phyloP scores from a whole-genome alignment of 2,797 vertebrate species.

The Allobates femoralis region DNA sequence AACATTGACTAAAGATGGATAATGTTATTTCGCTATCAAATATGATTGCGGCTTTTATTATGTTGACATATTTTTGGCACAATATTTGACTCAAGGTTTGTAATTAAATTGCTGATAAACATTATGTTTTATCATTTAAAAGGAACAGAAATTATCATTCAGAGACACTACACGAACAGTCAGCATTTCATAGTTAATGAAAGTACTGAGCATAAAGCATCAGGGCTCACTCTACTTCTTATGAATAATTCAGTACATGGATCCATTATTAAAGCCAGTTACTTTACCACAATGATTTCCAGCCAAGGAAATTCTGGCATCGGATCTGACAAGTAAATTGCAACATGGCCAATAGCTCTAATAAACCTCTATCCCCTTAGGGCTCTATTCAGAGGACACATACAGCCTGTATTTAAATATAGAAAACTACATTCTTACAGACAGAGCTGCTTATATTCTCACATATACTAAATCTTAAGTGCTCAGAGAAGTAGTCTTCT shows the following conservation, averaged over 20 bases:
- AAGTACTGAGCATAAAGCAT: conserved; percentile 75
- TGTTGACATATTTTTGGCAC: conserved; percentile 23
- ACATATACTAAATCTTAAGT: conserved; percentile 25
- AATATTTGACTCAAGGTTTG: conserved; percentile 11
- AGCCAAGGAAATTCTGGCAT: conserved; percentile 72
- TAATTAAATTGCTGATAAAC: conserved; percentile 66
- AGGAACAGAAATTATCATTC: conserved; percentile 68
- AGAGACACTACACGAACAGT: conserved; percentile 64
- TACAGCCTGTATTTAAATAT: conserved; percentile 56
- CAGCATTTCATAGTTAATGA: conserved; percentile 79
- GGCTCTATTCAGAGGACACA: conserved; percentile 56
- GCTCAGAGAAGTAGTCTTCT: background rate
- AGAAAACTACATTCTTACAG: conserved; percentile 45
- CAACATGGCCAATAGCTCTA: conserved; percentile 78
- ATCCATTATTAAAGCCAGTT: conserved; percentile 81
- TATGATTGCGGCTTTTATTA: conserved; percentile 50
- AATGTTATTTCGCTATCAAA: background rate
- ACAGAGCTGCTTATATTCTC: conserved; percentile 25
- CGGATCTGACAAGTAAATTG: conserved; percentile 79
- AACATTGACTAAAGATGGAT: background rate
- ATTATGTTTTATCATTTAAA: conserved; percentile 58
- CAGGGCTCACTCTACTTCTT: conserved; percentile 70
- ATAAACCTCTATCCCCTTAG: conserved; percentile 70
- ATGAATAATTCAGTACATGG: conserved; percentile 80
- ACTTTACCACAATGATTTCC: conserved; percentile 77